A percentile compares a stretch with the other conserved stretches of the same genome.
These are phyloP conservation scores for Ditylenchus weischeri DNA, from an alignment of 2,888 invertebrate genomes.

Conservation along the genomic window DNA sequence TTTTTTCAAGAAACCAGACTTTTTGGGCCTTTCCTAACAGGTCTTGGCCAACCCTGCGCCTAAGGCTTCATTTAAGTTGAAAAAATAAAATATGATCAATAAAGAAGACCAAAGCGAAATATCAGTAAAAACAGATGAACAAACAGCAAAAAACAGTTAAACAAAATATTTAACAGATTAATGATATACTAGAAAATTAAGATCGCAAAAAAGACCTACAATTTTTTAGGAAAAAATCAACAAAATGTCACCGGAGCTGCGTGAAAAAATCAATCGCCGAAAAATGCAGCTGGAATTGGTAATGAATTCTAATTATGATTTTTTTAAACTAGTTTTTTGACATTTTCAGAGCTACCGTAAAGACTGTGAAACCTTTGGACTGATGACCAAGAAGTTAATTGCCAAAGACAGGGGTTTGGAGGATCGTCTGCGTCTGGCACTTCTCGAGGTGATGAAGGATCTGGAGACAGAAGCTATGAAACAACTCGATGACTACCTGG, in stretches of 20 bases:
- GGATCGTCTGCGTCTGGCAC: conserved; percentile 6
- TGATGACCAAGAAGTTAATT: conserved; percentile 8
- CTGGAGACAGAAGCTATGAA: conserved; percentile 8
- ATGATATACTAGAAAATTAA: no score
- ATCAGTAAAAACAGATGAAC: no score
- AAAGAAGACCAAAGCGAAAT: no score
- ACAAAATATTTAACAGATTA: not conserved
- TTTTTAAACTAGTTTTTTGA: not conserved
- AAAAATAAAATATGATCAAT: no score
- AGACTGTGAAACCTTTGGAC: conserved; percentile 12
- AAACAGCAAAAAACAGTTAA: no score
- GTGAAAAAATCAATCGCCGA: conserved; percentile 1
- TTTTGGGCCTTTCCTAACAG: no score
- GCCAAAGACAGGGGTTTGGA: conserved; percentile 6
- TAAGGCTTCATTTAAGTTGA: no score
- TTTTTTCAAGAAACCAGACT: no score
- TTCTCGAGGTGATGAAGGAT: conserved; percentile 12
- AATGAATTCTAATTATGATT: not conserved
- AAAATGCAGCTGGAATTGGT: conserved; percentile 11
- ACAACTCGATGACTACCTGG: conserved; percentile 8
- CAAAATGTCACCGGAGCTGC: not conserved
- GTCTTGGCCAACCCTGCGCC: no score
- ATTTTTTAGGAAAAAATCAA: not conserved
- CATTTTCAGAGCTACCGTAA: conserved; percentile 1
- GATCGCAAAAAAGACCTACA: no score